phyloP scores from a whole-genome alignment of 2,113 vertebrate species.

The Pycnonotus jocosus region DNA sequence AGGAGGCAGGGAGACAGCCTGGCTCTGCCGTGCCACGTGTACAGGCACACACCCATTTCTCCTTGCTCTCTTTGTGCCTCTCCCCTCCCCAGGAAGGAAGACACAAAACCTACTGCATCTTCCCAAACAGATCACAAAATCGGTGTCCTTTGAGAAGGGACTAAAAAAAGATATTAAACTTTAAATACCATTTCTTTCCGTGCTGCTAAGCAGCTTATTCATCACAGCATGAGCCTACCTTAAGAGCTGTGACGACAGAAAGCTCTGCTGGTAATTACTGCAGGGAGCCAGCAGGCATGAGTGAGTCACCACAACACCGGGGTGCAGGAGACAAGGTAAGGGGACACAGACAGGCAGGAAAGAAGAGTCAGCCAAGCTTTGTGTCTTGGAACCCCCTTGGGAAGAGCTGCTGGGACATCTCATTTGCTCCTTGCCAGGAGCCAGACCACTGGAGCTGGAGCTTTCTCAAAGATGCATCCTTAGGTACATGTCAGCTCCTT shows the following conservation, averaged over 20 bases:
- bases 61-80: neutral
- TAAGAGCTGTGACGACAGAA: constrained; percentile 66
- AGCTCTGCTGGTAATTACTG: constrained; percentile 62
- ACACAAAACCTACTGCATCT: neutral
- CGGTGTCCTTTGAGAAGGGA: constrained; percentile 47
- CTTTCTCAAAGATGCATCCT: neutral
- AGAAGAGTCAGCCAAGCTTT: neutral
- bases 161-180: constrained; percentile 68
- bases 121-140: constrained; percentile 57
- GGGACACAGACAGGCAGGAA: neutral
- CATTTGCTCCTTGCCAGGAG: neutral
- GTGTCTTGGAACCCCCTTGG: neutral
- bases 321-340: neutral
- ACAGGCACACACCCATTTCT: neutral
- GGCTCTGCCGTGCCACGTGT: neutral
- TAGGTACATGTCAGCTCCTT: neutral
- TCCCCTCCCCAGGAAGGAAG: neutral
- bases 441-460: neutral
- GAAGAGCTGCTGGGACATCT: neutral
- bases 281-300: constrained; percentile 35
- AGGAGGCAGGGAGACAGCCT: neutral
- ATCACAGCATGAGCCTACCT: constrained; percentile 70
- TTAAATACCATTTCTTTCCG: constrained; percentile 68
- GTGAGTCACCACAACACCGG: constrained; percentile 22
- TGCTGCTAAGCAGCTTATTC: constrained; percentile 76